phyloP scores from a whole-genome alignment of 2,113 vertebrate species.

The Rutilus rutilus region DNA sequence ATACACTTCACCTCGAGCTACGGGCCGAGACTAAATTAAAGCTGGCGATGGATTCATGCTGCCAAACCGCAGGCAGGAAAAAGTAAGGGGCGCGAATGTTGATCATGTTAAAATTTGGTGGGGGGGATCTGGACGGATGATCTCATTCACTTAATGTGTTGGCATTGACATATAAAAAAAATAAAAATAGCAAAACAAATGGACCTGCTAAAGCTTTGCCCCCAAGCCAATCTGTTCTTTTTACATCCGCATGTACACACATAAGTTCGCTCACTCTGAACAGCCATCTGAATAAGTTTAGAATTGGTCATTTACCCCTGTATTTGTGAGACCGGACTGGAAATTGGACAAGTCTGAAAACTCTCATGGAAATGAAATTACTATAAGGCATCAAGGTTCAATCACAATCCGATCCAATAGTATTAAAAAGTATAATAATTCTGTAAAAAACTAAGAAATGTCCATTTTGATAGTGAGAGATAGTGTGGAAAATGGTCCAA shows the following conservation, averaged over 20 bases:
- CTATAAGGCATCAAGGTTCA: neutral
- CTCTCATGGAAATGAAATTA: constrained; percentile 34
- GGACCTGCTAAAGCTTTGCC: constrained; percentile 30
- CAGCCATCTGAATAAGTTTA: constrained; percentile 39
- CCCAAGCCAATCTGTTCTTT: neutral
- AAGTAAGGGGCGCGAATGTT: constrained; percentile 34
- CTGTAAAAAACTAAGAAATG: neutral
- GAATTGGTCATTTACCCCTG: constrained; percentile 27
- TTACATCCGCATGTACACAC: constrained; percentile 38
- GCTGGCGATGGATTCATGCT: constrained; percentile 46
- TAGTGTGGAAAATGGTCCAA: neutral
- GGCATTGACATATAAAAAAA: neutral
- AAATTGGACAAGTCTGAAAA: constrained; percentile 35
- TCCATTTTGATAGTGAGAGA: neutral
- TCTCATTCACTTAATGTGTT: constrained; percentile 45
- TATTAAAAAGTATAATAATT: neutral
- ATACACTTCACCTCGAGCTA: constrained; percentile 18
- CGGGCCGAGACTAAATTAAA: constrained; percentile 54
- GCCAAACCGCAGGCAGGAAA: constrained; percentile 42
- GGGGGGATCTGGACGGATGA: constrained; percentile 38
- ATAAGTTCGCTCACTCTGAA: neutral
- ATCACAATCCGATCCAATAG: too few relatives aligned
- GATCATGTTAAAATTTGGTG: constrained; percentile 26
- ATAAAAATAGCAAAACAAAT: constrained; percentile 49
- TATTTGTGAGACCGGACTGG: constrained; percentile 23